Percentiles rank a stretch among this genome's conserved stretches.
Conservation (phyloP, 2,888 invertebrate genomes). For the Unio pictorum region DNA sequence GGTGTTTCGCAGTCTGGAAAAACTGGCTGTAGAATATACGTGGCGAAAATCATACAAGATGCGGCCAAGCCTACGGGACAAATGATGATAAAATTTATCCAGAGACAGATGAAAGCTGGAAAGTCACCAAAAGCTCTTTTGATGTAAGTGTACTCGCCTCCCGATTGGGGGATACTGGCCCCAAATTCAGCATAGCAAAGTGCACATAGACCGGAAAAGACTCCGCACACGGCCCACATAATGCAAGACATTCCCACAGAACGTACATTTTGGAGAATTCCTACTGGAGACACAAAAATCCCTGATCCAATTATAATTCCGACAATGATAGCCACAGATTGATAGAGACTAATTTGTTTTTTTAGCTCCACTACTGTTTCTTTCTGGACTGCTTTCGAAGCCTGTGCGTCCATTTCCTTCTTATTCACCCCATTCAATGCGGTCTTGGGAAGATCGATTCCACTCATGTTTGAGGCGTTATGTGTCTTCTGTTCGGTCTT, state of each 20-base stretch:
- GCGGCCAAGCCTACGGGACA: slow-evolving; percentile 68
- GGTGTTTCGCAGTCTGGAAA: slow-evolving; percentile 66
- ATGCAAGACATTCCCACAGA: slow-evolving; percentile 81
- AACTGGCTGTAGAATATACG: slow-evolving; percentile 63
- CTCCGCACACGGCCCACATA: slow-evolving; percentile 90
- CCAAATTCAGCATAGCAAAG: slow-evolving; percentile 93
- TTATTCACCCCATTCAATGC: too few species aligned
- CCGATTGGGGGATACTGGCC: slow-evolving; percentile 83
- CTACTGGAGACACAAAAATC: slow-evolving; percentile 94
- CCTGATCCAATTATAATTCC: slow-evolving; percentile 96
- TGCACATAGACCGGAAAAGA: slow-evolving; percentile 84
- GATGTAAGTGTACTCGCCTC: slow-evolving; percentile 74
- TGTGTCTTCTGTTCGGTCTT: too few species aligned
- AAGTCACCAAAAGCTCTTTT: slow-evolving; percentile 67
- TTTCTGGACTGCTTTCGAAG: not conserved
- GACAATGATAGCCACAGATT: slow-evolving; percentile 62
- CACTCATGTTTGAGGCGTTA: too few species aligned
- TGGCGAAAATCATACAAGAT: slow-evolving; percentile 66
- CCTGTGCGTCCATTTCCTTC: too few species aligned
- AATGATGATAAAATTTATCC: slow-evolving; percentile 67
- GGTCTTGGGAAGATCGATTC: too few species aligned
- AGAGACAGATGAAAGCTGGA: slow-evolving; percentile 66
- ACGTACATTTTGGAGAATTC: slow-evolving; percentile 89
- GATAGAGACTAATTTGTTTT: slow-evolving; percentile 56
- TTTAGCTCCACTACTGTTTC: slow-evolving; percentile 46